Evolutionary conservation across 2,888 invertebrate genomes (phyloP), one percentile per base, ranked within the genome.

Genomic region (Carpatolechia fugitivella): DNA sequence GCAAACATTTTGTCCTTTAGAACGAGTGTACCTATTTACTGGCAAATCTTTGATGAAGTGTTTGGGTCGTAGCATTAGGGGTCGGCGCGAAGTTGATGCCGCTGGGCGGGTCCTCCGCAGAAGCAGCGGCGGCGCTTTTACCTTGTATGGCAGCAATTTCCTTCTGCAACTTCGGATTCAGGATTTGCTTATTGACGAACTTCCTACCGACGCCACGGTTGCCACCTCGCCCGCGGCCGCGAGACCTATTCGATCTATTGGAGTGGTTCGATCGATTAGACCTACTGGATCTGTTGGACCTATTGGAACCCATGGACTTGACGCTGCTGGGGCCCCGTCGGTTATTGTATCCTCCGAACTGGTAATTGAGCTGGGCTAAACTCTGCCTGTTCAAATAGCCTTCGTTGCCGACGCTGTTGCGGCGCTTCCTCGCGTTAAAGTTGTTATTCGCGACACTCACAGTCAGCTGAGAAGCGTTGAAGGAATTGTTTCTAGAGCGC

Each of bases 401-500:
- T 24, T 76, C 70, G 61, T 72, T 85, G 0, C 89, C 89, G 52
- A 85, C 72, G 66, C 88, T 86, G 60, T 90, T 89, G 36, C 87
- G 80, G 38, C 90, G 84, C 29, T 31, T 47, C 52, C 76, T 80
- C 52, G 76, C 83, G 1, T 70, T 69, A 66, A 88, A 82, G 60
- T 91, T 85, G 69, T 91, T 91, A 1, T n/a, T n/a, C n/a, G 85
- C 80, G 0, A 91, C 89, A 69, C 87, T 89, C 5, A 91, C 89
- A 51, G 88, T 87, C 11, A 90, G 63, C 24, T 40, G 52, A 31
- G 81, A 73, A 44, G 82, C 74, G 65, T 72, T 81, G 30, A 84
- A 78, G 2, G 89, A 87, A 63, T 88, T 88, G 52, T 85, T 84
- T 18, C 54, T 78, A 14, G 90, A 90, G 6, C 90, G 72, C 46